Conservation (phyloP, 1,140 invertebrate genomes). For the Temnothorax nylanderi region DNA sequence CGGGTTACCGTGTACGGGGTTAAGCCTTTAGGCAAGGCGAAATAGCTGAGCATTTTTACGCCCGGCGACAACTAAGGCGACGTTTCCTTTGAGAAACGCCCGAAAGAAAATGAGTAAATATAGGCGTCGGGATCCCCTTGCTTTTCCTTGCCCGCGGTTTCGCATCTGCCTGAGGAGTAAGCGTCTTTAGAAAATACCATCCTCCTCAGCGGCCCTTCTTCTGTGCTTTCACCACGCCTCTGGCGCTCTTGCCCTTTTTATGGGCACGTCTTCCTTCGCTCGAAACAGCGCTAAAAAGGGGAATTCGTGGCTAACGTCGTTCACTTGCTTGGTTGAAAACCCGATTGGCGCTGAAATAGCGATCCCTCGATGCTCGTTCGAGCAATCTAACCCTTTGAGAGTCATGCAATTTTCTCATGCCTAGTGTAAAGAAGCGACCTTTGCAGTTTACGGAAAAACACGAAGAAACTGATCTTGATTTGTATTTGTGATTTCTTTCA, state of each 20-base stretch:
- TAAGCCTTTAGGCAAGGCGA: conserved; percentile 71
- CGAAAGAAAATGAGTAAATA: conserved; percentile 75
- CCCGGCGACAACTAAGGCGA: conserved; percentile 63
- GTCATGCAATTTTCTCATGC: conserved; percentile 51
- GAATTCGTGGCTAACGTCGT: conserved; percentile 52
- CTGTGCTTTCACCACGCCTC: conserved; percentile 32
- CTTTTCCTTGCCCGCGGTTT: conserved; percentile 59
- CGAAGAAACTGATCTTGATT: conserved; percentile 32
- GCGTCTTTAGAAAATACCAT: conserved; percentile 74
- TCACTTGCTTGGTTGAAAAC: conserved; percentile 62
- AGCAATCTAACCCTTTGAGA: conserved; percentile 53
- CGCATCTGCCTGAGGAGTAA: conserved; percentile 70
- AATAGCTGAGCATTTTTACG: conserved; percentile 73
- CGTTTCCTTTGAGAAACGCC: conserved; percentile 67
- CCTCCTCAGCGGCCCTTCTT: conserved; percentile 23
- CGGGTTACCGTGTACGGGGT: conserved; percentile 58
- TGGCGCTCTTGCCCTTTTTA: conserved; percentile 60
- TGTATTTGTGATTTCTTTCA: neutral
- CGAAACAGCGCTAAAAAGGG: conserved; percentile 63
- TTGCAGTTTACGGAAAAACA: conserved; percentile 34
- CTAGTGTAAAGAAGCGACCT: conserved; percentile 14
- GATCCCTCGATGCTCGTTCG: conserved; percentile 54
- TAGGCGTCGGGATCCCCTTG: conserved; percentile 49
- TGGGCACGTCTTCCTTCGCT: conserved; percentile 24
- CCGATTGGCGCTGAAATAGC: conserved; percentile 58